Conservation (phyloP, 2,113 vertebrate species). For the Hippocampus comes region DNA sequence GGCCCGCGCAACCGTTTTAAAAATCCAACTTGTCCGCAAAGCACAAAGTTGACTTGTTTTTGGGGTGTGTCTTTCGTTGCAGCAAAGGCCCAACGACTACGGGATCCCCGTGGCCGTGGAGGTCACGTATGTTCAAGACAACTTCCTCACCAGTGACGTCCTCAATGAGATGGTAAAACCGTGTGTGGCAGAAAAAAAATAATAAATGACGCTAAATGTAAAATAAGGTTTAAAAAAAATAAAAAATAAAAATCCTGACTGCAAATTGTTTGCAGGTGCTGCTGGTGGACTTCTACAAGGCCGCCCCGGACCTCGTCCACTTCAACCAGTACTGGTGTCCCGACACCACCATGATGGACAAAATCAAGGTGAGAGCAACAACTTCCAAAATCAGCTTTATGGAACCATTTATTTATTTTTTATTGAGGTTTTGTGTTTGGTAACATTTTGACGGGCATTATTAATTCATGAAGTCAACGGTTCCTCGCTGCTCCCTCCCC, state of each 20-base stretch:
- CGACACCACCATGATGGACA: constrained; percentile 88
- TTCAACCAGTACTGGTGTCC: constrained; percentile 88
- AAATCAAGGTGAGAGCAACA: constrained; percentile 81
- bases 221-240: too few species aligned
- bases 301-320: constrained; percentile 84
- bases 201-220: too few species aligned
- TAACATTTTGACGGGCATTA: too few species aligned
- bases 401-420: too few species aligned
- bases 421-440: too few species aligned
- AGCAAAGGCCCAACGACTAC: constrained; percentile 94
- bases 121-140: constrained; percentile 89
- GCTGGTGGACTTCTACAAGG: constrained; percentile 89
- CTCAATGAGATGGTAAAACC: constrained; percentile 90
- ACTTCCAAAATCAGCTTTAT: neutral
- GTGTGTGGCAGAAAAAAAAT: neutral
- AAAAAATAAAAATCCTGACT: neutral
- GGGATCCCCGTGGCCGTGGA: constrained; percentile 95
- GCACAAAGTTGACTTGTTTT: too few species aligned
- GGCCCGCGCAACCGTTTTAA: too few species aligned
- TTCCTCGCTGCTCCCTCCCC: neutral
- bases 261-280: constrained; percentile 73
- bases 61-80: neutral
- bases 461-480: too few species aligned
- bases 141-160: constrained; percentile 90
- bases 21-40: too few species aligned